phyloP scores from a whole-genome alignment of 2,113 vertebrate species.

The Eublepharis macularius region DNA sequence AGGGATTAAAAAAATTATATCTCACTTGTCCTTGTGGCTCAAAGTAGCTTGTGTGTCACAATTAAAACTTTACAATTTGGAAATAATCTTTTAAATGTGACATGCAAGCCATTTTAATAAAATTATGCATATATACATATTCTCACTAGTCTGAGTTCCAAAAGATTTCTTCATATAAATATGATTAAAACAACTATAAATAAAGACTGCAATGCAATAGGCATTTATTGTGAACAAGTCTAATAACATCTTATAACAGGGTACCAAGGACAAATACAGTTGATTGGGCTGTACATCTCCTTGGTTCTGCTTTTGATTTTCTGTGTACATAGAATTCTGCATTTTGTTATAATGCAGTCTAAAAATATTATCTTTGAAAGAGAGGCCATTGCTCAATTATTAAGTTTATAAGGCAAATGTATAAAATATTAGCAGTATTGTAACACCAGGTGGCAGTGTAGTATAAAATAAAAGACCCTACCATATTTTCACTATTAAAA shows the following conservation, averaged over 20 bases:
- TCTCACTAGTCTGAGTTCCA: neutral
- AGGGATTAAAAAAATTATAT: too few species aligned
- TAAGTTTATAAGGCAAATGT: neutral
- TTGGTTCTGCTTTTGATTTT: neutral
- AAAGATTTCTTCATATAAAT: neutral
- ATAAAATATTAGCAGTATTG: neutral
- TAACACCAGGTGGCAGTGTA: slow-evolving; percentile 1
- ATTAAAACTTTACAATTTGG: too few species aligned
- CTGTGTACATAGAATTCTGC: neutral
- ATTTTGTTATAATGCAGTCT: neutral
- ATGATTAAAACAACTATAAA: neutral
- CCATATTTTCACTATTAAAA: neutral
- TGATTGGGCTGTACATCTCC: too few species aligned
- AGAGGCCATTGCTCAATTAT: neutral
- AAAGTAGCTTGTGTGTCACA: too few species aligned
- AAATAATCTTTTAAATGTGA: too few species aligned
- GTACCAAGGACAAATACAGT: too few species aligned
- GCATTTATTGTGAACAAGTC: neutral
- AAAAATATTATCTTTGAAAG: neutral
- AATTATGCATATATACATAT: neutral
- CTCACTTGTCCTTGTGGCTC: too few species aligned
- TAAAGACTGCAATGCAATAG: neutral
- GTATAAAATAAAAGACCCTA: neutral
- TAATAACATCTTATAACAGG: neutral
- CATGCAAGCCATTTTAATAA: too few species aligned